Conservation (phyloP, 92 coral and sea anemone genomes). For the Siderastrea siderea region DNA sequence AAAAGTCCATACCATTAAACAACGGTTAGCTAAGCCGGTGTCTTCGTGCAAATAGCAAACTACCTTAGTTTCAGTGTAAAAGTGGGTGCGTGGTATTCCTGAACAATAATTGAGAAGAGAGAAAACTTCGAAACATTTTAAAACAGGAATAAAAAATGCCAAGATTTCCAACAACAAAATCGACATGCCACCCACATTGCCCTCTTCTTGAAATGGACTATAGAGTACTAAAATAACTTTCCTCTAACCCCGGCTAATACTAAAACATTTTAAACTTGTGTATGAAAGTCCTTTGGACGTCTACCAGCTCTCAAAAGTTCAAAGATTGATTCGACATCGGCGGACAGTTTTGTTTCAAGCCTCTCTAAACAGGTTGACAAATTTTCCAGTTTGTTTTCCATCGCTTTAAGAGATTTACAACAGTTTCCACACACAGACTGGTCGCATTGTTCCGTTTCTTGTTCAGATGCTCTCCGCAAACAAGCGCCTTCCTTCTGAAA, state of each 20-base stretch:
- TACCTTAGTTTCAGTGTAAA: no score
- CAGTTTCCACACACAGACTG: constrained; percentile 23
- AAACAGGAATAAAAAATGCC: no score
- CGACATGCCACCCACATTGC: no score
- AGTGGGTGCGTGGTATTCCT: no score
- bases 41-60: no score
- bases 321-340: constrained; percentile 83
- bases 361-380: constrained; percentile 77
- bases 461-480: neutral
- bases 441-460: neutral
- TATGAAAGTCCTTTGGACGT: constrained; percentile 23
- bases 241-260: neutral
- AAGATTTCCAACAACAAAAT: no score
- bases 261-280: constrained; percentile 17
- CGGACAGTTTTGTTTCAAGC: constrained; percentile 77
- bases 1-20: no score
- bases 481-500: neutral
- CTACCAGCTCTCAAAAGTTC: constrained; percentile 60
- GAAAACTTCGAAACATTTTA: no score
- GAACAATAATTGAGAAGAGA: no score
- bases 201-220: no score
- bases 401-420: constrained; percentile 41
- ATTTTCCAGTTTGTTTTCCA: constrained; percentile 74
- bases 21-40: no score
- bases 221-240: neutral